Evolutionary conservation across 2,888 invertebrate species (phyloP).

Genomic region (Torymus aiolomorphi): DNA sequence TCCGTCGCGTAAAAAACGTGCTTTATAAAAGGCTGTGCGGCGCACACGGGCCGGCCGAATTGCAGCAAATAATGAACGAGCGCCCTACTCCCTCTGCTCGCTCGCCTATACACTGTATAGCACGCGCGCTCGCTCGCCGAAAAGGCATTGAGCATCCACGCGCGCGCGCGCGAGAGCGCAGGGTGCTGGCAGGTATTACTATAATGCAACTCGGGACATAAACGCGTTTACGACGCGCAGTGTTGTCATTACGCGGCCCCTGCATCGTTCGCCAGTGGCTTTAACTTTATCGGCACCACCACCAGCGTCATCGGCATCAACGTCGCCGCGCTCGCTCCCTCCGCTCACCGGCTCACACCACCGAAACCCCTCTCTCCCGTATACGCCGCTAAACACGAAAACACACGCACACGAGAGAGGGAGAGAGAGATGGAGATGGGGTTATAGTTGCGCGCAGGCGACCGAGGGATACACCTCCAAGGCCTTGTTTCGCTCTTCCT

Average conservation of each 20-base stretch:
- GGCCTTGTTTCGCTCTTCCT: slow-evolving; percentile 38
- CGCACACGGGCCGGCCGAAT: slow-evolving; percentile 18
- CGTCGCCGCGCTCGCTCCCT: slow-evolving; percentile 48
- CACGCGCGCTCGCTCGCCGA: slow-evolving; percentile 56
- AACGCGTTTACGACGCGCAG: slow-evolving; percentile 76
- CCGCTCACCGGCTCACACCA: slow-evolving; percentile 52
- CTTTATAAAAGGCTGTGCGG: slow-evolving; percentile 39
- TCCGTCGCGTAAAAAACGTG: slow-evolving; percentile 10
- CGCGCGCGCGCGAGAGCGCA: too few relatives aligned
- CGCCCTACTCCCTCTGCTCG: slow-evolving; percentile 10
- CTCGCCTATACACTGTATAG: not conserved
- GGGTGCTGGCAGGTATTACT: slow-evolving; percentile 73
- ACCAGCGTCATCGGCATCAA: slow-evolving; percentile 61
- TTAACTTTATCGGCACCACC: slow-evolving; percentile 73
- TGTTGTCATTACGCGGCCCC: slow-evolving; percentile 75
- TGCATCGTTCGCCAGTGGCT: slow-evolving; percentile 73
- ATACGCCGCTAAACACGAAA: slow-evolving; percentile 36
- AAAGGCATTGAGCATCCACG: slow-evolving; percentile 67
- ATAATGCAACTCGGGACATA: slow-evolving; percentile 75
- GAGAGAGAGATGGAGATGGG: slow-evolving; percentile 7
- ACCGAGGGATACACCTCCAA: slow-evolving; percentile 16
- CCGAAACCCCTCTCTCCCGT: slow-evolving; percentile 53
- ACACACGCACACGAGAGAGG: slow-evolving; percentile 18
- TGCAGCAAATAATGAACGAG: slow-evolving; percentile 53
- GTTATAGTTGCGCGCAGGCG: too few relatives aligned